phyloP scores from a whole-genome alignment of 2,797 vertebrate species.

The Sebastes hubbsi region DNA sequence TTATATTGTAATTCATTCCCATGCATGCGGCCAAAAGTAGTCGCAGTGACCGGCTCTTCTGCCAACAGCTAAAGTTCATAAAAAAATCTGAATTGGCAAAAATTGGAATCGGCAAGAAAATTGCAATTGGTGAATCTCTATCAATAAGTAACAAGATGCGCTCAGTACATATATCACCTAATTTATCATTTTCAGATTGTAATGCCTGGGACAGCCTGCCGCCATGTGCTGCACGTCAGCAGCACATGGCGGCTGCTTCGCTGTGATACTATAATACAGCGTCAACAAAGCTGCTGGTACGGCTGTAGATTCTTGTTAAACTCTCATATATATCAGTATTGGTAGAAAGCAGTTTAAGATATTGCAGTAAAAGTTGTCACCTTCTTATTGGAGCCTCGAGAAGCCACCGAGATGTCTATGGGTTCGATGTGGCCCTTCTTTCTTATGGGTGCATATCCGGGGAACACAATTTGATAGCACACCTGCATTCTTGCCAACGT shows the following conservation, averaged over 20 bases:
- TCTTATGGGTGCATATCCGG: slow-evolving; percentile 84
- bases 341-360: not conserved
- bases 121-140: not conserved
- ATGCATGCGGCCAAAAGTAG: not conserved
- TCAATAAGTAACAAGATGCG: not conserved
- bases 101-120: too few species aligned
- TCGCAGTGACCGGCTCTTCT: too few species aligned
- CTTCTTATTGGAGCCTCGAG: slow-evolving; percentile 95
- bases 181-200: not conserved
- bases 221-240: too few species aligned
- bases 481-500: slow-evolving; percentile 89
- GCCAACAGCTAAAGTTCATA: too few species aligned
- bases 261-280: too few species aligned
- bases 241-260: too few species aligned
- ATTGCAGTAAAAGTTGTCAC: slow-evolving; percentile 64
- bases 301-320: too few species aligned
- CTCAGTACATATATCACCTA: not conserved
- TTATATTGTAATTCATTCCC: too few species aligned
- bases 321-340: not conserved
- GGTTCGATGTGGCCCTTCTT: slow-evolving; percentile 91
- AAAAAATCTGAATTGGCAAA: too few species aligned
- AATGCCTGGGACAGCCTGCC: too few species aligned
- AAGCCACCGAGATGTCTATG: slow-evolving; percentile 88
- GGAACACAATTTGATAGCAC: slow-evolving; percentile 89
- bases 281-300: too few species aligned